Evolutionary conservation across 2,888 invertebrate species (phyloP), one percentile per base, ranked within the genome.

Genomic region (Chloromyia formosa): DNA sequence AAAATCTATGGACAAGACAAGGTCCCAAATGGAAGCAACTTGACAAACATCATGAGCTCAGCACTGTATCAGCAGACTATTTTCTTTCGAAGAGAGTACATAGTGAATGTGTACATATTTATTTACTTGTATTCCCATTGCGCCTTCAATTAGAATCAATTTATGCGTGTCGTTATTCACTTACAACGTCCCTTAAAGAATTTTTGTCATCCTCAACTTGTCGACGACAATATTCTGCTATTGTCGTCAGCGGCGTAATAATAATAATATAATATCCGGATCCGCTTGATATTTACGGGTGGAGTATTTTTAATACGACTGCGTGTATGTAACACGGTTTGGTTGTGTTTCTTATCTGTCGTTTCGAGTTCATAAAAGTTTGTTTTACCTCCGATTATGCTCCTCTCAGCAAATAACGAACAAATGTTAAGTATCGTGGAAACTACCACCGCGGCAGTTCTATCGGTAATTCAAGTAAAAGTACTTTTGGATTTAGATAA

Each of bases 111-210:
- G n/a, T n/a, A n/a, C n/a, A n/a, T n/a, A n/a, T n/a, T n/a, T n/a
- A n/a, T n/a, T 49, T 49, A 7, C 49, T n/a, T 49, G 49, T 49
- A 49, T 40, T 42, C n/a, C 18, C 16, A 64, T 40, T 7, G 42
- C 40, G n/a, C 18, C 61, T 40, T 64, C 62, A 64, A 64, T 64
- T 64, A 64, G 62, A 64, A 12, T 18, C 42, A 64, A 64, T 64
- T 64, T 64, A 64, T 20, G 62, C 16, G 22, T 56, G 20, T 56
- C 56, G 20, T 56, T 56, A 18, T 56, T 56, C 56, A 56, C 56
- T 56, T 10, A 56, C 18, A 49, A 35, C 12, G 49, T 7, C 49
- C 12, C 27, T 2, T 49, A 12, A 49, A 12, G 49, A 49, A 5
- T 49, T 49, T 49, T n/a, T 49, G 2, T 35, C 27, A 35, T 35